Conservation (phyloP, 2,888 invertebrate species). For the Ypsolopha scabrella region DNA sequence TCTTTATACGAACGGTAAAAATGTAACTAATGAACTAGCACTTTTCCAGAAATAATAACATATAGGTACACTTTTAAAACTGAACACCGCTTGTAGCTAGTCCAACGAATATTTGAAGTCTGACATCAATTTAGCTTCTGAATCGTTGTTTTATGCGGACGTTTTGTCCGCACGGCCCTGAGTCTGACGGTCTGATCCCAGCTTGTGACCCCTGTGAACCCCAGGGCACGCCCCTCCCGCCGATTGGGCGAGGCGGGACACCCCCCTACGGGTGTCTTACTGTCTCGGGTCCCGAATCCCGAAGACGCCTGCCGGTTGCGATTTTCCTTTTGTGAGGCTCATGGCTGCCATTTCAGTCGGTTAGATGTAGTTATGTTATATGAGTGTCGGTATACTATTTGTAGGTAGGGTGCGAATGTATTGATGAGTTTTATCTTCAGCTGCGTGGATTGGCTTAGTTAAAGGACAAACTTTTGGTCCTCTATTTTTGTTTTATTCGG, state of each 20-base stretch:
- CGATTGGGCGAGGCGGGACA: slow-evolving; percentile 38
- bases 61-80: too few species aligned
- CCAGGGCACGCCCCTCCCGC: slow-evolving; percentile 29
- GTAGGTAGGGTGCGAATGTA: too few species aligned
- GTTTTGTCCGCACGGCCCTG: slow-evolving; percentile 28
- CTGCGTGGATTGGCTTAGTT: too few species aligned
- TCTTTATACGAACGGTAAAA: too few species aligned
- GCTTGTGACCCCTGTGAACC: slow-evolving; percentile 33
- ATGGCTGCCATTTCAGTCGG: not conserved
- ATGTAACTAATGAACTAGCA: too few species aligned
- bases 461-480: too few species aligned
- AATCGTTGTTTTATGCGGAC: slow-evolving; percentile 26
- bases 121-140: not conserved
- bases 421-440: too few species aligned
- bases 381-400: too few species aligned
- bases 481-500: too few species aligned
- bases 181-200: slow-evolving; percentile 17
- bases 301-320: slow-evolving; percentile 20
- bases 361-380: not conserved
- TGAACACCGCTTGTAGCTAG: too few species aligned
- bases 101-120: not conserved
- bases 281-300: not conserved
- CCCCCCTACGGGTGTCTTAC: slow-evolving; percentile 14
- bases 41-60: too few species aligned
- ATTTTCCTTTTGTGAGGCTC: not conserved